These are phyloP conservation scores for Isichthys henryi DNA, from an alignment of 2,113 vertebrate species.

Conservation along the genomic window DNA sequence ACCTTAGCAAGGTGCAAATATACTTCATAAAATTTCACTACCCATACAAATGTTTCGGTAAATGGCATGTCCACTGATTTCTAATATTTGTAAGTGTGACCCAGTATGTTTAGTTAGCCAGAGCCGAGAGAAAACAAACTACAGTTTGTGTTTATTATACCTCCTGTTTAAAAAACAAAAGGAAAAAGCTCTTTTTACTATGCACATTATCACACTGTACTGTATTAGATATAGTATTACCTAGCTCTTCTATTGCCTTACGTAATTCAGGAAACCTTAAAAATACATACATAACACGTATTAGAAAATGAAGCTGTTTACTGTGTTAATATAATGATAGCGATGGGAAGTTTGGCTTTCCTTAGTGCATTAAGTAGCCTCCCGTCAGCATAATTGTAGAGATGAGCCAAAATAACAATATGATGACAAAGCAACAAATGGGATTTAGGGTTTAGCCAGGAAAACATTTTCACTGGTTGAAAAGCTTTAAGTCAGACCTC, in stretches of 20 bases:
- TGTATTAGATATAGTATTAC: neutral
- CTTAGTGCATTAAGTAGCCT: neutral
- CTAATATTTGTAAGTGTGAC: neutral
- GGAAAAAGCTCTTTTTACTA: neutral
- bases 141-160: neutral
- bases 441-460: neutral
- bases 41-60: neutral
- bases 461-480: neutral
- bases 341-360: neutral
- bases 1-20: neutral
- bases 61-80: neutral
- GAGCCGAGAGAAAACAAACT: neutral
- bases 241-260: neutral
- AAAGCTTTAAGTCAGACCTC: neutral
- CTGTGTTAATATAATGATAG: neutral
- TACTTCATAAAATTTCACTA: neutral
- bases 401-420: neutral
- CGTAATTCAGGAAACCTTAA: neutral
- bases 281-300: neutral
- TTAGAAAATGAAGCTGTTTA: neutral
- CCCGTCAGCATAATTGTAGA: neutral
- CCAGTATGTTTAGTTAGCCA: neutral
- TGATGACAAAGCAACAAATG: neutral
- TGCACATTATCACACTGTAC: neutral
- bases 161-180: neutral